phyloP scores from a whole-genome alignment of 1,140 invertebrate species.

The Drosophila kurseongensis region DNA sequence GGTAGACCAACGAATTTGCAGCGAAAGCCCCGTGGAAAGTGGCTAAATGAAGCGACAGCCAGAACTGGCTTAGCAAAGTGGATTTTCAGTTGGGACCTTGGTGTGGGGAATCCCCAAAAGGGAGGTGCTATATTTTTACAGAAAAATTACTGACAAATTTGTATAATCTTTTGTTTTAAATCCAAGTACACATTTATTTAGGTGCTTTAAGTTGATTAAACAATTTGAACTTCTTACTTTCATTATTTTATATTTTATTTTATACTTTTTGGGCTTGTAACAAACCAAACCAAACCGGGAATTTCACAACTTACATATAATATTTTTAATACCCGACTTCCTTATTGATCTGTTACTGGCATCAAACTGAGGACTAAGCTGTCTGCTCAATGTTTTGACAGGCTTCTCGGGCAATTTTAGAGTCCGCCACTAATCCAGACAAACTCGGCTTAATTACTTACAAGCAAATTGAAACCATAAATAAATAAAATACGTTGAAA shows the following conservation, averaged over 20 bases:
- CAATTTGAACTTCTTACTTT: no score
- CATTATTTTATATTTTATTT: neutral
- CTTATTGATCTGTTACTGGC: conserved; percentile 20
- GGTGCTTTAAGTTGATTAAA: no score
- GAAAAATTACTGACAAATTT: neutral
- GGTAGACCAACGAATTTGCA: conserved; percentile 10
- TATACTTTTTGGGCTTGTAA: neutral
- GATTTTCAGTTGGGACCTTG: conserved; percentile 6
- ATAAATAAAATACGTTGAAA: conserved; percentile 77
- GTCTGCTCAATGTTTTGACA: conserved; percentile 48
- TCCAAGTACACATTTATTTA: neutral
- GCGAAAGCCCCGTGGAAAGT: conserved; percentile 20
- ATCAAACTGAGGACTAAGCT: conserved; percentile 31
- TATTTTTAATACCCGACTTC: neutral
- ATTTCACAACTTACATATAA: no score
- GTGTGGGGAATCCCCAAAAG: neutral
- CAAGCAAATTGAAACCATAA: conserved; percentile 80
- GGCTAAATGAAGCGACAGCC: conserved; percentile 36
- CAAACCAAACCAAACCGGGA: no score
- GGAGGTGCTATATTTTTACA: neutral
- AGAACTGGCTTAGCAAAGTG: conserved; percentile 34
- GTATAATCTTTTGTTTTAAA: neutral
- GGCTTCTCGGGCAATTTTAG: conserved; percentile 54
- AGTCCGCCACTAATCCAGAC: conserved; percentile 71
- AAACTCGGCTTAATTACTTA: conserved; percentile 80